Conservation (phyloP, 2,113 vertebrate genomes). For the Climacteris rufus region DNA sequence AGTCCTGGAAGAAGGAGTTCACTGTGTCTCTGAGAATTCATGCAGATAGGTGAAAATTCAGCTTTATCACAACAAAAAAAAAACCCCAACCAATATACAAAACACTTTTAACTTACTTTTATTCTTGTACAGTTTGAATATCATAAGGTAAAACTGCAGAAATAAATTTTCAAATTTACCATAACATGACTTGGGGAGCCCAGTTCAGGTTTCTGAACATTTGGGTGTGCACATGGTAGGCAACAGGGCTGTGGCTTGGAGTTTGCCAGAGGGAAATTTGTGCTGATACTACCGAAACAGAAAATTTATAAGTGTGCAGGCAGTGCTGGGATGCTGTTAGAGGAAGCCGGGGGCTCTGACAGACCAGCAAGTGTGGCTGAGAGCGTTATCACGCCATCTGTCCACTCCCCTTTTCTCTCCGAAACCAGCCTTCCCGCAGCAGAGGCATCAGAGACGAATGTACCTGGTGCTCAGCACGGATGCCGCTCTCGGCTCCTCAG, state of each 20-base stretch:
- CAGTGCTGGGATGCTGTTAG: not conserved
- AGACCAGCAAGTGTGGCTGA: not conserved
- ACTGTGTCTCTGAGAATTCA: not conserved
- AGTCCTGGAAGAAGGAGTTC: not conserved
- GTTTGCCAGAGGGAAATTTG: not conserved
- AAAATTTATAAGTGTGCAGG: not conserved
- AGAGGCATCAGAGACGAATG: not conserved
- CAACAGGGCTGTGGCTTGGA: not conserved
- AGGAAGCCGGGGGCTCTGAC: not conserved
- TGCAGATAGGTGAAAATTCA: not conserved
- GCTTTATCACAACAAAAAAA: not conserved
- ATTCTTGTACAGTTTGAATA: not conserved
- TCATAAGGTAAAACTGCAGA: not conserved
- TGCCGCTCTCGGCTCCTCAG: not conserved
- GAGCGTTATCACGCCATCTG: slow-evolving; percentile 23
- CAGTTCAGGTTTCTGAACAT: not conserved
- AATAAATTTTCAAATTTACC: not conserved
- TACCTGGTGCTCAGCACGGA: not conserved
- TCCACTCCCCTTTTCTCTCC: not conserved
- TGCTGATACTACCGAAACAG: not conserved
- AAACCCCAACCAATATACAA: accelerated
- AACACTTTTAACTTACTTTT: not conserved
- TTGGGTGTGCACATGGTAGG: not conserved
- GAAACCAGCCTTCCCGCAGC: not conserved
- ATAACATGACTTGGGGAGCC: not conserved